These are phyloP conservation scores for Tursiops truncatus DNA, from an alignment of 2,113 vertebrate genomes.

Conservation along the genomic window DNA sequence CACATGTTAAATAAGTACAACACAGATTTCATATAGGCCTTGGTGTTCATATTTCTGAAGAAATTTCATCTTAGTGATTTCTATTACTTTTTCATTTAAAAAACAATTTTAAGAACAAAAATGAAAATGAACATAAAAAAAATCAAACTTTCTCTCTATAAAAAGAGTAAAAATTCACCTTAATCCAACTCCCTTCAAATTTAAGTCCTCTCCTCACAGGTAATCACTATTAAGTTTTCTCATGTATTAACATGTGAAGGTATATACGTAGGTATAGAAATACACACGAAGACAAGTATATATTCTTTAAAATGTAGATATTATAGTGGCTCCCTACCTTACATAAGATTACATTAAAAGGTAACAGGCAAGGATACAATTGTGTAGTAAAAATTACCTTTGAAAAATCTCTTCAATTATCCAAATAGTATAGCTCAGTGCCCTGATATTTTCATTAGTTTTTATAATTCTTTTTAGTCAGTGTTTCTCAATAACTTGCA, in stretches of 20 bases:
- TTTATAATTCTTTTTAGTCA: background rate
- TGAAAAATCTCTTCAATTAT: background rate
- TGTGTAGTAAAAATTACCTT: background rate
- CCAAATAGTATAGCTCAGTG: background rate
- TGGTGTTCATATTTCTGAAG: background rate
- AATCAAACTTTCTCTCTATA: background rate
- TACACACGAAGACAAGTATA: background rate
- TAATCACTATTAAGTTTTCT: background rate
- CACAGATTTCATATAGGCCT: background rate
- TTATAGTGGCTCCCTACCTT: background rate
- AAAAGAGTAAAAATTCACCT: slow-evolving; percentile 4
- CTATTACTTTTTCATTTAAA: background rate
- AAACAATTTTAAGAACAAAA: slow-evolving; percentile 15
- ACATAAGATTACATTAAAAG: background rate
- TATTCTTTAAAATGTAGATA: background rate
- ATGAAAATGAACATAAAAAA: slow-evolving; percentile 30
- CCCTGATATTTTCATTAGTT: background rate
- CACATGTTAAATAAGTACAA: background rate
- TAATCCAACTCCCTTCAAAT: background rate
- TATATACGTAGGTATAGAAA: background rate
- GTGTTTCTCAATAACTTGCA: background rate
- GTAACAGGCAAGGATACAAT: background rate
- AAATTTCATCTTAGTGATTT: slow-evolving; percentile 6
- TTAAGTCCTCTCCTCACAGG: background rate
- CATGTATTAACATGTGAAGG: background rate